Percentiles rank a stretch among this genome's conserved stretches.
These are phyloP conservation scores for Pyrgilauda ruficollis DNA, from an alignment of 2,113 vertebrate genomes.

Conservation along the genomic window DNA sequence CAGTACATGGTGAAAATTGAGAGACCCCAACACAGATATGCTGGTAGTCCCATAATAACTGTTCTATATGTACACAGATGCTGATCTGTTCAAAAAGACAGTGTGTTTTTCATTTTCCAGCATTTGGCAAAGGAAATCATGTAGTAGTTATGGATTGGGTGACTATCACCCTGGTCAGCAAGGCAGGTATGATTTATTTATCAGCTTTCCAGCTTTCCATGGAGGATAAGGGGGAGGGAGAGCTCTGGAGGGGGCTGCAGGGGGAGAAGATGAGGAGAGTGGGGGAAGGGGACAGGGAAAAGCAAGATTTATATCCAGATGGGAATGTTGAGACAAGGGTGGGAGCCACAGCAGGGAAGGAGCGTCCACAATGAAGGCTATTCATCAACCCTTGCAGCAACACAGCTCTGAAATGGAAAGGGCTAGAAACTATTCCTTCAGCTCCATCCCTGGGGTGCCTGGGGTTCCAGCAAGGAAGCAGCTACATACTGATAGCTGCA, in stretches of 20 bases:
- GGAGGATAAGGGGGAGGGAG: background rate
- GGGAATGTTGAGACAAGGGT: slow-evolving; percentile 64
- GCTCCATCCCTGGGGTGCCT: slow-evolving; percentile 37
- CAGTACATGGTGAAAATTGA: background rate
- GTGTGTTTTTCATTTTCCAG: slow-evolving; percentile 55
- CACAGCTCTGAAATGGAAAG: slow-evolving; percentile 46
- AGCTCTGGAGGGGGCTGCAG: background rate
- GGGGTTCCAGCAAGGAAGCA: slow-evolving; percentile 37
- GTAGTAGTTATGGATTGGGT: slow-evolving; percentile 65
- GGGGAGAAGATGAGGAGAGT: background rate
- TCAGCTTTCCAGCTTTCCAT: slow-evolving; percentile 53
- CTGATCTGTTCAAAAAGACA: slow-evolving; percentile 50
- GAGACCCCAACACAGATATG: slow-evolving; percentile 11
- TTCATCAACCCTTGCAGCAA: slow-evolving; percentile 60
- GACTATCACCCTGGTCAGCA: slow-evolving; percentile 29
- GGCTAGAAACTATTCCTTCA: slow-evolving; percentile 61
- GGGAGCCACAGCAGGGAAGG: slow-evolving; percentile 32
- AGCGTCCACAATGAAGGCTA: slow-evolving; percentile 68
- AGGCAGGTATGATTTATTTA: slow-evolving; percentile 62
- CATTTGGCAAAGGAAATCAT: slow-evolving; percentile 46
- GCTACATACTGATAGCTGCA: slow-evolving; percentile 16
- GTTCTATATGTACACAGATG: slow-evolving; percentile 44
- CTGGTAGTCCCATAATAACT: slow-evolving; percentile 37
- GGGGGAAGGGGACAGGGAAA: slow-evolving; percentile 31
- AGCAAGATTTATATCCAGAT: slow-evolving; percentile 70